Conservation (phyloP, 2,113 vertebrate species). For the Phalacrocorax carbo region DNA sequence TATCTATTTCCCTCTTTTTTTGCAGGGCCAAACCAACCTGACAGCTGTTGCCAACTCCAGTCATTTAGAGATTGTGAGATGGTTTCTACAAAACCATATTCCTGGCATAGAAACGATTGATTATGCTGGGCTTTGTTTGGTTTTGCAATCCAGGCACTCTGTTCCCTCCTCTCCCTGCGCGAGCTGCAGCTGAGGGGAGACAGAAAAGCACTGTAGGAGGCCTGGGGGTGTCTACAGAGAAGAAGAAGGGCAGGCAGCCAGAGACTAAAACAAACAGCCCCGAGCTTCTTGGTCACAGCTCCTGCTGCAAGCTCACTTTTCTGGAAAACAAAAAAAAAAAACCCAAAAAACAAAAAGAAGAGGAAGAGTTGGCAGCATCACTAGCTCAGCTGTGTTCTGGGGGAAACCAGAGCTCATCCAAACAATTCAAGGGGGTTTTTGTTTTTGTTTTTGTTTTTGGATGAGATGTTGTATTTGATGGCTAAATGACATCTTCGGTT, state of each 20-base stretch:
- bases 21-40: neutral
- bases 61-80: neutral
- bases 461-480: neutral
- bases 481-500: neutral
- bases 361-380: neutral
- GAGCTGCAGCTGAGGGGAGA: constrained; percentile 32
- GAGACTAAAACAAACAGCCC: neutral
- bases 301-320: neutral
- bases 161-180: neutral
- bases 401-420: neutral
- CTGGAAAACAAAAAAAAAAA: neutral
- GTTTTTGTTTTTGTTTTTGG: no score
- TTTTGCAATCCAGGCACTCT: neutral
- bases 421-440: neutral
- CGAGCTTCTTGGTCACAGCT: neutral
- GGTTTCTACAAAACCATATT: neutral
- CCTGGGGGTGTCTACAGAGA: neutral
- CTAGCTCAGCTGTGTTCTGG: constrained; percentile 16
- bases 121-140: neutral
- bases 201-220: constrained; percentile 35
- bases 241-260: constrained; percentile 34
- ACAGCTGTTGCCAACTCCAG: neutral
- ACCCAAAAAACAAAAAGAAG: neutral
- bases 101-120: neutral
- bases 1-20: neutral